Evolutionary conservation across 2,113 vertebrate species (phyloP), one percentile per base, ranked within the genome.

Genomic region (Tapirus terrestris): DNA sequence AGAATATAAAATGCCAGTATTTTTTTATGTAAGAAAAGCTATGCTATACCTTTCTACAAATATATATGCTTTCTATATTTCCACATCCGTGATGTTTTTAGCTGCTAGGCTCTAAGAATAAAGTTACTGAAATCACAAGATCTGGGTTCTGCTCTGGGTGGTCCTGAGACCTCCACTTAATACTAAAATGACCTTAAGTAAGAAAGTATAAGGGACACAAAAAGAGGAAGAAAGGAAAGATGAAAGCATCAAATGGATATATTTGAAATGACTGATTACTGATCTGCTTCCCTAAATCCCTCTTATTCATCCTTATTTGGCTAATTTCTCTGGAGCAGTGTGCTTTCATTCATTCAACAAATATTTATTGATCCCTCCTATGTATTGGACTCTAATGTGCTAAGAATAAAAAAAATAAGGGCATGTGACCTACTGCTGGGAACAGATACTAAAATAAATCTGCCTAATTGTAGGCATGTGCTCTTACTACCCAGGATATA

Each of bases 291-390:
- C 90, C 12, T 86, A 39, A 94, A 67, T 87, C 84, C 11, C 12
- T 56, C 61, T 83, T 43, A 63, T 82, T 86, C 13, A 61, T 91
- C n/a, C 80, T 91, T 89, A 61, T 73, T 45, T 95, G n/a, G 3
- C 2, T 81, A 16, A 58, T 91, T 91, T 88, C 5, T 95, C 67
- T 82, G 36, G 63, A 81, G 51, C 5, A 51, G 3, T 79, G 8
- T 36, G 16, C 39, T 84, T 97, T 56, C 29, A 84, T 48, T 95
- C 8, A 70, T 76, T 95, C 18, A 93, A 45, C 33, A 85, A 83
- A 45, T 83, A 75, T 33, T 92, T 96, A 76, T 80, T 83, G 56
- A 79, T 20, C 31, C 5, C 27, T 60, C 31, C 9, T 63, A 45
- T 94, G 27, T 60, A 16, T 70, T 86, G 18, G 16, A 72, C 6